Conservation (phyloP, 2,888 invertebrate genomes). For the Podabrus alpinus region DNA sequence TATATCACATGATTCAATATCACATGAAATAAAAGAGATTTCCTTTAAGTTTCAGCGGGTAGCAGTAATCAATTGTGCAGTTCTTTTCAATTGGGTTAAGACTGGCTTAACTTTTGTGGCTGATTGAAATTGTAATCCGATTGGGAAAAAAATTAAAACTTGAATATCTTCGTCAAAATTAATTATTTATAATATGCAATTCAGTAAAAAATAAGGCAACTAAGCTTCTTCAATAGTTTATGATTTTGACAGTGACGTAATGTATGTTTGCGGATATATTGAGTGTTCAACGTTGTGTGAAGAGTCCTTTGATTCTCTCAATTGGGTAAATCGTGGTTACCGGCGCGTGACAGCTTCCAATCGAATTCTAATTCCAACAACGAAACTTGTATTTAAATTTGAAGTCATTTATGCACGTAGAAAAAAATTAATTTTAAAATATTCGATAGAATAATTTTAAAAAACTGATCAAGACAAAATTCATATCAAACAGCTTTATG, state of each 20-base stretch:
- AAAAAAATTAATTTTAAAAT: background rate
- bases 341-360: slow-evolving; percentile 29
- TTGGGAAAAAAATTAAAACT: background rate
- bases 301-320: slow-evolving; percentile 37
- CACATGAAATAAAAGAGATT: background rate
- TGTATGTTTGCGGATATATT: slow-evolving; percentile 26
- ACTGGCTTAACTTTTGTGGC: background rate
- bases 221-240: slow-evolving; percentile 22
- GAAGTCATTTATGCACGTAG: background rate
- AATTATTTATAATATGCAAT: background rate
- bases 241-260: slow-evolving; percentile 30
- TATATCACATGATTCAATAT: background rate
- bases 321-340: slow-evolving; percentile 25
- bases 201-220: background rate
- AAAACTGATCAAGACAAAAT: background rate
- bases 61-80: background rate
- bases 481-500: background rate
- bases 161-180: background rate
- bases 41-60: background rate
- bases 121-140: background rate
- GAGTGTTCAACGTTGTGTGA: slow-evolving; percentile 37
- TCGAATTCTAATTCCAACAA: slow-evolving; percentile 20
- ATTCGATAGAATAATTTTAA: background rate
- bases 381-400: slow-evolving; percentile 10
- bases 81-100: background rate